Base-by-base conservation (phyloP, 2,797 vertebrate genomes). In the Pterois miles region DNA sequence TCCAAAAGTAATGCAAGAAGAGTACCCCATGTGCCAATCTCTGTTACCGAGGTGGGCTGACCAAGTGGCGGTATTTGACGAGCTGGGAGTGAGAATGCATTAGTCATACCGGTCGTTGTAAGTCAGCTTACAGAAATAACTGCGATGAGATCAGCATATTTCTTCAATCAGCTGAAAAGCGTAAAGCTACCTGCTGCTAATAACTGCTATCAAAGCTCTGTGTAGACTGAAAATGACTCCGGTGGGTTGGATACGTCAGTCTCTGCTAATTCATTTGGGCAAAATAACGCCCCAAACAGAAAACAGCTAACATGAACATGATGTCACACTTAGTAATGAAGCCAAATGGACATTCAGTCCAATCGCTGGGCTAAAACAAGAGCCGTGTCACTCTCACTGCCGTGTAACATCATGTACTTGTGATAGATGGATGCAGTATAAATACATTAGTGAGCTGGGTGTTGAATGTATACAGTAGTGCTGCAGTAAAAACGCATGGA, bases 401-500 rank as follows among this genome's bases (percentile, higher is more conserved):
- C 65, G 33, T 52, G 31, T 22, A 13, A 22, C 6, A 52, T 59
- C 0, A 1, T 57, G 29, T 57, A 14, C 13, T 59, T 46, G 33
- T 38, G 12, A 70, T 14, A 59, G 2, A 67, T 59, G 48, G 53
- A 74, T 46, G 34, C 33, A 38, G 33, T 53, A 20, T 25, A 62
- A 67, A 63, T 54, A 52, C 56, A 74, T 31, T 14, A 48, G 66
- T 78, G 23, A n/a, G 29, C 13, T 67, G 43, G 54, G 62, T 34
- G 57, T 66, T 63, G 53, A 67, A 53, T 64, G 75, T 76, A 27
- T 27, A 66, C 71, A 34, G 34, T 36, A 6, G 23, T 25, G 56
- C 72, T 63, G 71, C 63, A 27, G 34, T 79, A 38, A 65, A 60
- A 87, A 81, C 70, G 68, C 84, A 82, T 8, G 57, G 33, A 84